Percentiles rank a stretch among this genome's conserved stretches.
phyloP scores from a whole-genome alignment of 2,797 vertebrate genomes.

The Xenops minutus region DNA sequence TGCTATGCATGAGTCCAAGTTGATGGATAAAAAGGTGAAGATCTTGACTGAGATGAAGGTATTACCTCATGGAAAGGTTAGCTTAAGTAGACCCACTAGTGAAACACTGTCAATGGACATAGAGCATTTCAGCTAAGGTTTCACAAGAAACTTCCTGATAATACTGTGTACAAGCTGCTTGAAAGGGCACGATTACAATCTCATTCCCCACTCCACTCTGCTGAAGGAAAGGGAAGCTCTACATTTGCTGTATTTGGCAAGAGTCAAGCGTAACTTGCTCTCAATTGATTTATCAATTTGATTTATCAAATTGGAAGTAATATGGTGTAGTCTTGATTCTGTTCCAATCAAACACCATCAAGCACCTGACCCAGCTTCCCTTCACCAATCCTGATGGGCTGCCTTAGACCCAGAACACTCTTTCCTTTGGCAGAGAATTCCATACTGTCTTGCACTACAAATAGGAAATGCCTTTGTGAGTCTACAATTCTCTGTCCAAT shows the following conservation, averaged over 20 bases:
- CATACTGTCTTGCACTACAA: neutral
- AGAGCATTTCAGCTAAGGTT: neutral
- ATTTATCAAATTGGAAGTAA: neutral
- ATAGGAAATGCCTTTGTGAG: neutral
- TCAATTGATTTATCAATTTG: neutral
- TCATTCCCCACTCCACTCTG: neutral
- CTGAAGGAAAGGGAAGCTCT: neutral
- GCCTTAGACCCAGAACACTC: neutral
- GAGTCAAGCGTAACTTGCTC: neutral
- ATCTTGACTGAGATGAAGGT: neutral
- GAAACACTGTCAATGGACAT: neutral
- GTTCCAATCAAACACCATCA: neutral
- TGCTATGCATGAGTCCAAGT: neutral
- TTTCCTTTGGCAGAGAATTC: neutral
- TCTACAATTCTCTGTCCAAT: neutral
- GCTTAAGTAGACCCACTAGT: neutral
- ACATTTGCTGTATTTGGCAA: neutral
- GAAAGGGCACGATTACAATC: neutral
- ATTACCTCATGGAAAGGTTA: neutral
- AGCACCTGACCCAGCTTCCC: neutral
- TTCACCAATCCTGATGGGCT: neutral
- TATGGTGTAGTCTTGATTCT: neutral
- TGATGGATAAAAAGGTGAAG: neutral
- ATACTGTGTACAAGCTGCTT: neutral
- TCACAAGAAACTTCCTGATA: neutral